Evolutionary conservation across 2,888 invertebrate genomes (phyloP), one percentile per base, ranked within the genome.

Genomic region (Pseudococcus jackbeardsleyi): DNA sequence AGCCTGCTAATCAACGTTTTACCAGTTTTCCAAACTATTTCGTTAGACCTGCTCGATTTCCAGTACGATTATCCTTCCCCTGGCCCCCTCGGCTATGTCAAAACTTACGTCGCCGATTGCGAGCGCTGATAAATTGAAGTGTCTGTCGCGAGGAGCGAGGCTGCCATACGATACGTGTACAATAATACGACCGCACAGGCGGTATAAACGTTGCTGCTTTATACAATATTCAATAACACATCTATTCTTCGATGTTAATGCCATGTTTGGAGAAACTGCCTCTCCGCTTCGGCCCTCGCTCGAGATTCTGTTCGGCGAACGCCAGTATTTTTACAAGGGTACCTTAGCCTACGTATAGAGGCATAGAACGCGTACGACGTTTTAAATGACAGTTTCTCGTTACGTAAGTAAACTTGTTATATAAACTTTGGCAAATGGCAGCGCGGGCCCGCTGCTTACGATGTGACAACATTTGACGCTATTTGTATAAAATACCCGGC

Each of bases 171-270:
- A 54, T 54, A 54, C 54, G 9, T 48, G 11, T 48, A 48, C 15
- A 50, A 54, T 54, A 54, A 17, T n/a, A 17, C 54, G 48, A 54
- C 54, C 54, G 17, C 68, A 1, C 11, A 26, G 0, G 26, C 26
- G 26, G 26, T 22, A 15, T 68, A 68, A 68, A 68, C 68, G 68
- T 68, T 68, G 54, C 54, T n/a, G 54, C 54, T 54, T 68, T 68
- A 68, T 68, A 68, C 68, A 68, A 68, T 68, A 68, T 68, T 68
- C 68, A 68, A 68, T 68, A 68, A 68, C 68, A 68, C 68, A 68
- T 68, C 68, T 68, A 68, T 68, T 68, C 26, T 26, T 4, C 68
- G 19, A 26, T 22, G 68, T 68, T 68, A 68, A 68, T 26, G 68
- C 68, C 11, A 26, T 68, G 68, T 22, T 26, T 22, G 68, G 68